Evolutionary conservation across 2,113 vertebrate species (phyloP).

Genomic region (Periophthalmodon schlosseri): DNA sequence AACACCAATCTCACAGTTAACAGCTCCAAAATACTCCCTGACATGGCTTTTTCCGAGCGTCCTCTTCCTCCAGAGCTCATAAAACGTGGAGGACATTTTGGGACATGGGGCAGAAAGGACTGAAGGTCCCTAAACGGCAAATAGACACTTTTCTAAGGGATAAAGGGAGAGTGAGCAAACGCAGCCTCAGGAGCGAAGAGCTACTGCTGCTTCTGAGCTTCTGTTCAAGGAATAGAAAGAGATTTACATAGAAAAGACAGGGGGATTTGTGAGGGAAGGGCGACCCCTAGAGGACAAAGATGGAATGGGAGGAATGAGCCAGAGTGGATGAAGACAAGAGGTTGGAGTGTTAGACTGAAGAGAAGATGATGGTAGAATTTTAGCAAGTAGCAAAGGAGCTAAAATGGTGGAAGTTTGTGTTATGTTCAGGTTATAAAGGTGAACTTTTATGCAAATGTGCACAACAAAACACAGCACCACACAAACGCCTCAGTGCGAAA

Average conservation of each 20-base stretch:
- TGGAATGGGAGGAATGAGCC: not conserved
- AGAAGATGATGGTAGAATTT: no score
- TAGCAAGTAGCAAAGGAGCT: no score
- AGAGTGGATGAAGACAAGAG: not conserved
- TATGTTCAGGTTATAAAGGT: no score
- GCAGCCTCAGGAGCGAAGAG: conserved; percentile 50
- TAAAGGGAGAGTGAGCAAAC: conserved; percentile 59
- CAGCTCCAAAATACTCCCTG: conserved; percentile 5
- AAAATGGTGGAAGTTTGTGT: no score
- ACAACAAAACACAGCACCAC: no score
- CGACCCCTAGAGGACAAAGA: conserved; percentile 65
- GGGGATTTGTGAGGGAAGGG: conserved; percentile 33
- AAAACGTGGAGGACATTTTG: conserved; percentile 3
- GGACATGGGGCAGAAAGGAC: conserved; percentile 11
- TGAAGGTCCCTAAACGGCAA: conserved; percentile 25
- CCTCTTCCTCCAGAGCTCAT: not conserved
- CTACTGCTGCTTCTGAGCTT: conserved; percentile 31
- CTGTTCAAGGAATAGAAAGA: conserved; percentile 38
- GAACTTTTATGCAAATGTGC: no score
- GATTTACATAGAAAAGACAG: conserved; percentile 2
- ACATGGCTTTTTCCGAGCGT: conserved; percentile 3
- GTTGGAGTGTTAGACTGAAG: no score
- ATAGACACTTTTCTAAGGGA: conserved; percentile 42
- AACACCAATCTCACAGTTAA: conserved; percentile 14
- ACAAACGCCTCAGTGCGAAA: no score